These are phyloP conservation scores for Tragelaphus oryx DNA, from an alignment of 2,797 vertebrate species.

Conservation along the genomic window DNA sequence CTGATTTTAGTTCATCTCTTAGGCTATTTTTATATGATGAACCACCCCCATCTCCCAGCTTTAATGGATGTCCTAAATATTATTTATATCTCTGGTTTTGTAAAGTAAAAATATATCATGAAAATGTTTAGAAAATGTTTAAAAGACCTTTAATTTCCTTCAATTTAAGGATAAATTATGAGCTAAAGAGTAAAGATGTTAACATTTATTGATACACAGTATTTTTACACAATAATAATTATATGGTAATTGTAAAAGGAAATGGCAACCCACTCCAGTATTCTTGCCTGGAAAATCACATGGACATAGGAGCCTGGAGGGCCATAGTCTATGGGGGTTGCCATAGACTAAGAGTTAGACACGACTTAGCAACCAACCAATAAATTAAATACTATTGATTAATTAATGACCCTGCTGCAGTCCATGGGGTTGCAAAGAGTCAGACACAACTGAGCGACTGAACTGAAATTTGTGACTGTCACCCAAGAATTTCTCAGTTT, in stretches of 20 bases:
- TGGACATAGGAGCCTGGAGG: not conserved
- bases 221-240: not conserved
- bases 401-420: not conserved
- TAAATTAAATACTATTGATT: not conserved
- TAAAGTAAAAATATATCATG: slow-evolving; percentile 41
- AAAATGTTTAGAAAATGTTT: slow-evolving; percentile 16
- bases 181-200: not conserved
- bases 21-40: slow-evolving; percentile 1
- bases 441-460: not conserved
- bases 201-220: not conserved
- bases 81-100: not conserved
- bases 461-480: not conserved
- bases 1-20: not conserved
- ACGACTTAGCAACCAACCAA: not conserved
- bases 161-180: not conserved
- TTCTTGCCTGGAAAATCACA: not conserved
- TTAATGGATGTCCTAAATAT: not conserved
- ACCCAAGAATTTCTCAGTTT: not conserved
- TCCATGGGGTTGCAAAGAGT: not conserved
- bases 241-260: not conserved
- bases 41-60: not conserved
- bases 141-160: not conserved
- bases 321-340: not conserved
- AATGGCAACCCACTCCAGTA: not conserved
- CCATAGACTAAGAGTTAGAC: not conserved